Evolutionary conservation across 2,113 vertebrate species (phyloP).

Genomic region (Echinops telfairi): DNA sequence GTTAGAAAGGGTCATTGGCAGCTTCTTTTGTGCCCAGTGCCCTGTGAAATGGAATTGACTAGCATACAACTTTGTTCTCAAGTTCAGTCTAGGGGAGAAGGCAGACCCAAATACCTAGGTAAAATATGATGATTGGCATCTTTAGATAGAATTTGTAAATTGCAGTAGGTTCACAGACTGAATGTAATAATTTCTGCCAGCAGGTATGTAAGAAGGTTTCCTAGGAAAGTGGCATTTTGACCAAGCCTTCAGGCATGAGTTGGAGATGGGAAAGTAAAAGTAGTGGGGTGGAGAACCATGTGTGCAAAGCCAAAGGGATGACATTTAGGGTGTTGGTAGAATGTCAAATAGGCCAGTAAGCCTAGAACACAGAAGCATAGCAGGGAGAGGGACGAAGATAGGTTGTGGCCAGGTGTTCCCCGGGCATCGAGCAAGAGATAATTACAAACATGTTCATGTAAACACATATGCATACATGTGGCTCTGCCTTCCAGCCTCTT

Average conservation of each 20-base stretch:
- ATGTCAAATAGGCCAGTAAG: background rate
- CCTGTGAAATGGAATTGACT: background rate
- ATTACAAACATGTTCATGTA: background rate
- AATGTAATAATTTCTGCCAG: background rate
- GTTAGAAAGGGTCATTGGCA: background rate
- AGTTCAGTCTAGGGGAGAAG: conserved; percentile 18
- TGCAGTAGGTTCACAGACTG: background rate
- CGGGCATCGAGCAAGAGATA: conserved; percentile 3
- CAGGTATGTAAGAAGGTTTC: conserved; percentile 15
- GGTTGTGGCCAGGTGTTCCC: background rate
- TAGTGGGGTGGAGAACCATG: background rate
- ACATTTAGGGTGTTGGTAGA: background rate
- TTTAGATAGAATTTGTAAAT: conserved; percentile 13
- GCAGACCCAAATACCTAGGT: background rate
- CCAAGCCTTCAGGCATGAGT: background rate
- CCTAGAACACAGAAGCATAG: background rate
- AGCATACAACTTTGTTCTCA: background rate
- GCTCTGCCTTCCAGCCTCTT: background rate
- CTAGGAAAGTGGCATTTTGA: background rate
- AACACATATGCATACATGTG: background rate
- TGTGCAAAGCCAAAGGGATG: background rate
- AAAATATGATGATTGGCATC: background rate
- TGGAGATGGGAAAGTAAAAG: background rate
- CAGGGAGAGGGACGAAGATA: background rate
- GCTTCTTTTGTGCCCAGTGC: background rate